Base-by-base conservation (phyloP, 2,888 invertebrate genomes). In the Corbicula japonica region DNA sequence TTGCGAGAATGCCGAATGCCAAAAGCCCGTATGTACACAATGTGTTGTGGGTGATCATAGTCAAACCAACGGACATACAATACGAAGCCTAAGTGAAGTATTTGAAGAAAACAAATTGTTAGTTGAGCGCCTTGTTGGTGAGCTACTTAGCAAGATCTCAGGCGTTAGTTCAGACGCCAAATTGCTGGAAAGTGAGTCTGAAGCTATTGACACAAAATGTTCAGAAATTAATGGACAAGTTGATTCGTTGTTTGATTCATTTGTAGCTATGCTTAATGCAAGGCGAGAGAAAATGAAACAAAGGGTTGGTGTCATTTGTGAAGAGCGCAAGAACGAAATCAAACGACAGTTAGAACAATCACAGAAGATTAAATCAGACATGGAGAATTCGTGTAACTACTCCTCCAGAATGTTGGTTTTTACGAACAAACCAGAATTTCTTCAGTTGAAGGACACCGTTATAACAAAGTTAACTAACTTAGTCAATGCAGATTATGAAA, bases 371-470 rank as follows among this genome's bases (percentile, higher is more conserved):
- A 84, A 84, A 32, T 58, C 69, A 3, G 76, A 79, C 10, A 86
- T 87, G 69, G 83, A 86, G 38, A 85, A 83, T 32, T 77, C 84
- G 10, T 83, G 83, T 48, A 83, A 85, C 54, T 87, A 86, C 66
- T 78, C 84, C 21, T 84, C 82, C 26, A 76, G 87, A 52, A 86
- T 85, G 71, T 50, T 86, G 10, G 80, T 83, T 3, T 87, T 85
- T 30, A 87, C 87, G 2, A 87, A 83, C 60, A 82, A 86, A 58
- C 82, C 84, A 15, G 87, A 87, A 52, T 87, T 87, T 66, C 76
- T 87, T 1, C 76, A 82, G 41, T 60, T 87, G 18, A 80, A 83
- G 48, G 48, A 70, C 21, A 70, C 79, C 8, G 80, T 87, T n/a
- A 30, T 85, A 3, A 71, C 68, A 10, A 76, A 84, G 52, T 68